A percentile compares a stretch with the other conserved stretches of the same genome.
These are phyloP conservation scores for Clanis bilineata DNA, from an alignment of 2,888 invertebrate genomes.

Conservation along the genomic window DNA sequence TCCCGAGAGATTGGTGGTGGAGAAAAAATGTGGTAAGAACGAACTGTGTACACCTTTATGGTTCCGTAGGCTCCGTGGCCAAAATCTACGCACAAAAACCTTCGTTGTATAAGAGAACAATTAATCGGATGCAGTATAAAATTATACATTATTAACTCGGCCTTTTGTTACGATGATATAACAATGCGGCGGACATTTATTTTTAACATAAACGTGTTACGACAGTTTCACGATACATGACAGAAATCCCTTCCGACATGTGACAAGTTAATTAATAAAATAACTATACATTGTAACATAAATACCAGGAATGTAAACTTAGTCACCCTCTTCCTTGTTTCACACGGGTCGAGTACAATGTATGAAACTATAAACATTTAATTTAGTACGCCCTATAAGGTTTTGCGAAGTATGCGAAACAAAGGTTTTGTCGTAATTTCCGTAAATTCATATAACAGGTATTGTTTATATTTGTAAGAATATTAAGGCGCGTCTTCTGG, in stretches of 20 bases:
- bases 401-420: not conserved
- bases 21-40: conserved; percentile 54
- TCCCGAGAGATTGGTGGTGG: conserved; percentile 60
- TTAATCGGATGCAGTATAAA: too few relatives aligned
- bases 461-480: not conserved
- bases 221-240: not conserved
- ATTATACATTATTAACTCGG: not conserved
- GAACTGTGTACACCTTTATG: conserved; percentile 23
- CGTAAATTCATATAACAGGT: not conserved
- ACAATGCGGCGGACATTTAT: not conserved
- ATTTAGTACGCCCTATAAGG: not conserved
- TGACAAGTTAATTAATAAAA: conserved; percentile 11
- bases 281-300: not conserved
- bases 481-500: too few relatives aligned
- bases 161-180: not conserved
- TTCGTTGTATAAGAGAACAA: too few relatives aligned
- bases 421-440: not conserved
- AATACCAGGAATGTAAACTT: not conserved
- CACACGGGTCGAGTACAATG: conserved; percentile 13
- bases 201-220: not conserved
- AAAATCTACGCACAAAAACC: too few relatives aligned
- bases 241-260: conserved; percentile 13
- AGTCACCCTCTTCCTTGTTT: conserved; percentile 8
- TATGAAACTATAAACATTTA: not conserved
- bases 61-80: conserved; percentile 47